phyloP scores from a whole-genome alignment of 2,888 invertebrate genomes.

The Nebria salina region DNA sequence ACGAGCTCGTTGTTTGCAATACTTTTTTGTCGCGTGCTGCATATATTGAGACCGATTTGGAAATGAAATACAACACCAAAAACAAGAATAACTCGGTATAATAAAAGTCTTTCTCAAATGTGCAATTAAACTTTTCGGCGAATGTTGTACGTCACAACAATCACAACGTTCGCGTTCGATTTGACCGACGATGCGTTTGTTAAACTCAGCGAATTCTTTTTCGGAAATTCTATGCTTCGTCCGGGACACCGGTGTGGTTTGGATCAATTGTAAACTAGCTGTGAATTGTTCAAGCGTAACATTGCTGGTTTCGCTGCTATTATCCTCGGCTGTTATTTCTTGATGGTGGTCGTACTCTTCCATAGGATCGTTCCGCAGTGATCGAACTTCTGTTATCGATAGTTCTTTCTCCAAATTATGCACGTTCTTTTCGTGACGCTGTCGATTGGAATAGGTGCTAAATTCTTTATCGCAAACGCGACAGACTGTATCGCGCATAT shows the following conservation, averaged over 20 bases:
- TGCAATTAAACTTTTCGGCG: slow-evolving; percentile 56
- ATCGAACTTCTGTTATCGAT: background rate
- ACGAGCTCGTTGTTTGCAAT: slow-evolving; percentile 55
- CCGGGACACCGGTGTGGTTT: slow-evolving; percentile 53
- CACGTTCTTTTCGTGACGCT: slow-evolving; percentile 55
- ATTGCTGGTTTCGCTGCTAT: slow-evolving; percentile 18
- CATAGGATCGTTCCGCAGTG: background rate
- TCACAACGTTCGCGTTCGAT: slow-evolving; percentile 56
- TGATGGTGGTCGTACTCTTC: background rate
- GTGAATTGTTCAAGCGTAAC: slow-evolving; percentile 54
- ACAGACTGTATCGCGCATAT: slow-evolving; percentile 50
- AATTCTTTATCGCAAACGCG: slow-evolving; percentile 56
- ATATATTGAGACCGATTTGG: slow-evolving; percentile 58
- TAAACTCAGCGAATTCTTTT: slow-evolving; percentile 48
- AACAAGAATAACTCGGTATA: slow-evolving; percentile 68
- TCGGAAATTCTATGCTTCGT: slow-evolving; percentile 49
- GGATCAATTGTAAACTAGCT: slow-evolving; percentile 57
- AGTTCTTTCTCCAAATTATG: slow-evolving; percentile 44
- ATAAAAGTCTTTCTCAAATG: slow-evolving; percentile 53
- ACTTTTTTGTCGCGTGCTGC: slow-evolving; percentile 54
- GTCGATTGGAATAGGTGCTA: slow-evolving; percentile 55
- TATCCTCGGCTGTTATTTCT: background rate
- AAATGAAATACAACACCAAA: slow-evolving; percentile 70
- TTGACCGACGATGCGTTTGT: slow-evolving; percentile 7
- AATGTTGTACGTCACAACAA: slow-evolving; percentile 58